These are phyloP conservation scores for Alectoris magna DNA, from an alignment of 2,797 vertebrate genomes.

Conservation along the genomic window DNA sequence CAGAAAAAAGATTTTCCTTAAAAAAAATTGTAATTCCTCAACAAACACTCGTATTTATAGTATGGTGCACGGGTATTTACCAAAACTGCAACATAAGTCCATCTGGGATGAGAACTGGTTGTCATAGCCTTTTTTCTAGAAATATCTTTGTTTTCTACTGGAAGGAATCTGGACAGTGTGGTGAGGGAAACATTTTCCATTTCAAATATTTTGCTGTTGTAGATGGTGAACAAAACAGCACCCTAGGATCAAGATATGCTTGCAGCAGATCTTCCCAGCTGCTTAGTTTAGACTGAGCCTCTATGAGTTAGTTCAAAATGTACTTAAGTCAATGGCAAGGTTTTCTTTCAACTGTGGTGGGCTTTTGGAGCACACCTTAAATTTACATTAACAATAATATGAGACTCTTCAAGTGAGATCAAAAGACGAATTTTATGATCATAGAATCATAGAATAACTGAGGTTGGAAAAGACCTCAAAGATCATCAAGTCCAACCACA, in stretches of 20 bases:
- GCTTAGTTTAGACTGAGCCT: neutral
- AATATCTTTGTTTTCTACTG: neutral
- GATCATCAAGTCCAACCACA: too few species aligned
- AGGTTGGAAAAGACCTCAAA: too few species aligned
- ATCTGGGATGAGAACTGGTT: neutral
- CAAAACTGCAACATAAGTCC: neutral
- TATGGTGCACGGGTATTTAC: neutral
- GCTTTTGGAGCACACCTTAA: neutral
- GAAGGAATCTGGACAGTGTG: neutral
- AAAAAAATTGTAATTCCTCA: neutral
- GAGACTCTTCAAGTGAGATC: neutral
- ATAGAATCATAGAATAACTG: too few species aligned
- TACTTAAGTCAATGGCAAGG: neutral
- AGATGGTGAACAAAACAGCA: neutral
- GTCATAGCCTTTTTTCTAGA: accelerated
- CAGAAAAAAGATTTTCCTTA: neutral
- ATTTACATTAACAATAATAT: neutral
- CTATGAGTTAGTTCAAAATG: neutral
- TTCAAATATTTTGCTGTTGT: neutral
- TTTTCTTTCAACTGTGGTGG: neutral
- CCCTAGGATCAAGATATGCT: neutral
- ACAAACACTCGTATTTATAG: neutral
- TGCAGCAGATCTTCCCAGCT: neutral
- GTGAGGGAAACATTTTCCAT: neutral
- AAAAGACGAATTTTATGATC: neutral